Base-by-base conservation (phyloP, 64 coral and sea anemone species). In the Dendronephthya gigantea region DNA sequence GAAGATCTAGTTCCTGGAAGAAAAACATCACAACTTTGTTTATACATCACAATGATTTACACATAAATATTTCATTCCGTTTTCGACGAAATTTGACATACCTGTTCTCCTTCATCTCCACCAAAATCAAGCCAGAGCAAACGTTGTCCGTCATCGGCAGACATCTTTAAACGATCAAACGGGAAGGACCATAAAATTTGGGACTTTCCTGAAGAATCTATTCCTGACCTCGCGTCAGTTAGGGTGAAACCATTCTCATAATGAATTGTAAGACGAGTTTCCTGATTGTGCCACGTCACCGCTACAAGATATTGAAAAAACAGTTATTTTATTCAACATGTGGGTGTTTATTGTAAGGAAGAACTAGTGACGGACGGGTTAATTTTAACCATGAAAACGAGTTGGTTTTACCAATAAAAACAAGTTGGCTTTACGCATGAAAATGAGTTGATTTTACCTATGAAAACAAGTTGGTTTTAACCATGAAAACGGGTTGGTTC, bases 221-320 rank as follows among this genome's bases (percentile, higher is more conserved):
- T 87, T 31, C 88, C 88, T 49, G 83, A 88, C 15, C 90, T 87
- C 22, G 92, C 92, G 62, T 98, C 92, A 82, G 95, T 93, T 12
- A 98, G 86, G 19, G 95, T 93, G 34, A 98, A 93, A 30, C 95
- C 95, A 90, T 98, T 98, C 83, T 98, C 95, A 93, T 82, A 98
- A 55, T 98, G 95, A 49, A 91, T 88, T 55, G 95, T 98, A 19
- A 98, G 84, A n/a, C 95, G 87, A 27, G 92, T 90, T 35, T 98
- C 95, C 84, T 98, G 95, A 15, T 85, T 82, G 87, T 90, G 90
- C 95, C 95, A 98, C 19, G 95, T 98, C 48, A 93, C 92, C 34
- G 95, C 95, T 98, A 47, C 37, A 70, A n/a, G 17, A 6, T n/a
- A 62, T 62, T 62, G 6, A 62, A 22, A n/a, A 62, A n/a, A n/a